phyloP scores from a whole-genome alignment of 1,140 invertebrate genomes.

The Aphidius gifuensis region DNA sequence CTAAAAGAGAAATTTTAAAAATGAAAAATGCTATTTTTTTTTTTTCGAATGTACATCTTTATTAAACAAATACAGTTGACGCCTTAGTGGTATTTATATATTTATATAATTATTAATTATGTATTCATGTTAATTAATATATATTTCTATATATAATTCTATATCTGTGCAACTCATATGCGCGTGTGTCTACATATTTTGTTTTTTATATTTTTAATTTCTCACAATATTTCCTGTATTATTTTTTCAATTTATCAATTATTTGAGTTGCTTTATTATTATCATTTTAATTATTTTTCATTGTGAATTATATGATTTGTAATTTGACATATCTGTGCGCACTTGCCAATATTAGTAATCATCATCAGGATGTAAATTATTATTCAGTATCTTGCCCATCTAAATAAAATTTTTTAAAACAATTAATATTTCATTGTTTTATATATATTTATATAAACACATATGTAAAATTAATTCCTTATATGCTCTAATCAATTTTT shows the following conservation, averaged over 20 bases:
- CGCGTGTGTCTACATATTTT: constrained; percentile 34
- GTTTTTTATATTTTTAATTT: constrained; percentile 29
- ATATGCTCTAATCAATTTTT: constrained; percentile 40
- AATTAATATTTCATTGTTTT: neutral
- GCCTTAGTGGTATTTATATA: constrained; percentile 55
- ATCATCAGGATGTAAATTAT: neutral
- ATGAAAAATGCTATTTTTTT: constrained; percentile 4
- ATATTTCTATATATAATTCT: no score
- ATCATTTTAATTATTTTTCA: constrained; percentile 20
- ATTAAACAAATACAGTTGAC: constrained; percentile 59
- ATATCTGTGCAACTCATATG: constrained; percentile 52
- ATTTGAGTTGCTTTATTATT: constrained; percentile 10
- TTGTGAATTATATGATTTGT: constrained; percentile 28
- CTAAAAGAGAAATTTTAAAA: no score
- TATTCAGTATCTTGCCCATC: neutral
- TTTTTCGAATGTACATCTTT: constrained; percentile 56
- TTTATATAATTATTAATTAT: constrained; percentile 53
- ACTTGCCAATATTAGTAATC: constrained; percentile 19
- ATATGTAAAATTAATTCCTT: constrained; percentile 48
- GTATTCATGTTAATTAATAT: constrained; percentile 31
- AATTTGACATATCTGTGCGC: constrained; percentile 52
- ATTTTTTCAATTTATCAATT: constrained; percentile 2
- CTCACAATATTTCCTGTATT: neutral
- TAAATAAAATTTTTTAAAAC: constrained; percentile 7
- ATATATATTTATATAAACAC: neutral